Conservation (phyloP, 2,113 vertebrate genomes). For the Leucopsar rothschildi region DNA sequence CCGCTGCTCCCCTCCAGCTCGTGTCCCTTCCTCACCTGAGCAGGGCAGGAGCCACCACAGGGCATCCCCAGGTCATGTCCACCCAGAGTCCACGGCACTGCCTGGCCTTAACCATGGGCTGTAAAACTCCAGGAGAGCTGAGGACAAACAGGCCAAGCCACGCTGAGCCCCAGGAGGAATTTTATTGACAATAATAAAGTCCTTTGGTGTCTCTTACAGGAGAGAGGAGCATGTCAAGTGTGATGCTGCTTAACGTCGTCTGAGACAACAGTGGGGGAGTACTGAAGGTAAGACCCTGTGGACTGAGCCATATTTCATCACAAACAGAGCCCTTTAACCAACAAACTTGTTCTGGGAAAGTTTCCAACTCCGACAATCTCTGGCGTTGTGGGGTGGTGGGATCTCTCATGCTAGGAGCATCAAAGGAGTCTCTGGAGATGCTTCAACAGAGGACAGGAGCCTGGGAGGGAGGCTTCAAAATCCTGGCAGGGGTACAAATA, state of each 20-base stretch:
- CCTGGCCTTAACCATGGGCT: not conserved
- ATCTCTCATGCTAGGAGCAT: slow-evolving; percentile 67
- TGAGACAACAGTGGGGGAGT: not conserved
- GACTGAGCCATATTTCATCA: slow-evolving; percentile 39
- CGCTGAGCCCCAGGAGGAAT: not conserved
- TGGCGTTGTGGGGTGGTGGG: slow-evolving; percentile 35
- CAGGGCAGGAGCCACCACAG: not conserved
- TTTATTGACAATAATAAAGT: slow-evolving; percentile 9
- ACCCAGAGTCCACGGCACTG: accelerated
- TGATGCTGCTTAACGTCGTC: not conserved
- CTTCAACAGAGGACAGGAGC: slow-evolving; percentile 53
- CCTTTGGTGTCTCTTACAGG: not conserved
- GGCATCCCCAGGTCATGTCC: accelerated
- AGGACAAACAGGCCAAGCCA: not conserved
- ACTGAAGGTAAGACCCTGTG: slow-evolving; percentile 43
- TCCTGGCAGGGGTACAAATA: slow-evolving; percentile 65
- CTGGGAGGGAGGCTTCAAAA: slow-evolving; percentile 62
- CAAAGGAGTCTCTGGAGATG: slow-evolving; percentile 54
- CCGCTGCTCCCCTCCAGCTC: not conserved
- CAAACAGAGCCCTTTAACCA: slow-evolving; percentile 46
- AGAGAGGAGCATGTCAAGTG: not conserved
- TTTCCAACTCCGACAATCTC: slow-evolving; percentile 56
- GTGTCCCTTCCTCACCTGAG: not conserved
- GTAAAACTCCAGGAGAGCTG: not conserved
- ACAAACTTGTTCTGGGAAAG: slow-evolving; percentile 63